These are phyloP conservation scores for Sylvilagus bachmani DNA, from an alignment of 2,113 vertebrate genomes.

Conservation along the genomic window DNA sequence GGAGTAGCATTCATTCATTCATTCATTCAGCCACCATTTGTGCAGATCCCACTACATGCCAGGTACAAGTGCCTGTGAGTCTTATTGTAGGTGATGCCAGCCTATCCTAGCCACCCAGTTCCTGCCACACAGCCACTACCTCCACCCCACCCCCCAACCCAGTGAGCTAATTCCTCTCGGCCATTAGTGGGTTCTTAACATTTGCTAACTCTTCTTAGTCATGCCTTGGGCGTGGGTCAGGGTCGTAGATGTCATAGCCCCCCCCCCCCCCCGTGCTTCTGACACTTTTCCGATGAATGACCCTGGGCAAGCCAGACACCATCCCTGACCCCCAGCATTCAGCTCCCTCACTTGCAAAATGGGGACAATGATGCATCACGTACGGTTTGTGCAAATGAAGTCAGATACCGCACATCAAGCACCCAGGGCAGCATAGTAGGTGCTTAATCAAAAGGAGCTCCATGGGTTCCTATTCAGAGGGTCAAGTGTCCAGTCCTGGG, in stretches of 20 bases:
- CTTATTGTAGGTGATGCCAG: neutral
- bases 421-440: neutral
- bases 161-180: neutral
- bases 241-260: neutral
- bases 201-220: neutral
- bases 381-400: neutral
- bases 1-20: neutral
- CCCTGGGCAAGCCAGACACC: neutral
- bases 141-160: neutral
- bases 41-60: neutral
- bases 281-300: neutral
- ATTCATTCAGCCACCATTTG: neutral
- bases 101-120: neutral
- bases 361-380: neutral
- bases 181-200: neutral
- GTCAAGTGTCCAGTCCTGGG: accelerated
- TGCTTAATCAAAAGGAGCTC: neutral
- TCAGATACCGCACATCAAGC: too few relatives aligned
- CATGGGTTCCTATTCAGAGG: neutral
- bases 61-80: neutral
- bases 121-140: neutral
- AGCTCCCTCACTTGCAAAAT: neutral
- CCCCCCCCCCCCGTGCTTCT: neutral
- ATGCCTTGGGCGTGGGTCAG: neutral
- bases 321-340: neutral